phyloP scores from a whole-genome alignment of 1,140 invertebrate species.

The Drosophila guanche region DNA sequence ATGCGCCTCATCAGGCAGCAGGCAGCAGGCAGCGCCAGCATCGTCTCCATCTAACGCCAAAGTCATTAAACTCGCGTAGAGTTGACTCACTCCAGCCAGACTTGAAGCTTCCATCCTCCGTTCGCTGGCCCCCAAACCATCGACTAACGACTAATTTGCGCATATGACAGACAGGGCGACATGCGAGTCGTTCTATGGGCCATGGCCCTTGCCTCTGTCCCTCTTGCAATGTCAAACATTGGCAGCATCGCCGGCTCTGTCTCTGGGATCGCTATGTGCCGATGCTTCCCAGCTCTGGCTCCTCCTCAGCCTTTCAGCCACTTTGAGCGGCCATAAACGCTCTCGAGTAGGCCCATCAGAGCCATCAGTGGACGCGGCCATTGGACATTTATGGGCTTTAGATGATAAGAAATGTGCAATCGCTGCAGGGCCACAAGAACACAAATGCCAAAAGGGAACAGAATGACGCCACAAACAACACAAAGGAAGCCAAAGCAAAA shows the following conservation, averaged over 20 bases:
- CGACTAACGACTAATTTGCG: constrained; percentile 79
- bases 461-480: not conserved
- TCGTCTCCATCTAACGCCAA: constrained; percentile 63
- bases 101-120: constrained; percentile 12
- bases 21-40: constrained; percentile 64
- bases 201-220: constrained; percentile 1
- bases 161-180: constrained; percentile 77
- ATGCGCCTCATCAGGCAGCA: constrained; percentile 60
- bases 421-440: constrained; percentile 30
- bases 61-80: constrained; percentile 70
- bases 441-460: too few relatives aligned
- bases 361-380: constrained; percentile 6
- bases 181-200: constrained; percentile 58
- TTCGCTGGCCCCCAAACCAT: constrained; percentile 35
- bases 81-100: not conserved
- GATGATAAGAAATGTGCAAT: constrained; percentile 70
- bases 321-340: constrained; percentile 63
- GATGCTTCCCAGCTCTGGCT: constrained; percentile 54
- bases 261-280: constrained; percentile 67
- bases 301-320: constrained; percentile 25
- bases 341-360: constrained; percentile 37
- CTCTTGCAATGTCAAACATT: constrained; percentile 61
- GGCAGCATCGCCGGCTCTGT: constrained; percentile 45
- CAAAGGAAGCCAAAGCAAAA: not conserved
- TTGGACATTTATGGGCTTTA: constrained; percentile 66